Conservation (phyloP, 2,113 vertebrate species). For the Rattus norvegicus region DNA sequence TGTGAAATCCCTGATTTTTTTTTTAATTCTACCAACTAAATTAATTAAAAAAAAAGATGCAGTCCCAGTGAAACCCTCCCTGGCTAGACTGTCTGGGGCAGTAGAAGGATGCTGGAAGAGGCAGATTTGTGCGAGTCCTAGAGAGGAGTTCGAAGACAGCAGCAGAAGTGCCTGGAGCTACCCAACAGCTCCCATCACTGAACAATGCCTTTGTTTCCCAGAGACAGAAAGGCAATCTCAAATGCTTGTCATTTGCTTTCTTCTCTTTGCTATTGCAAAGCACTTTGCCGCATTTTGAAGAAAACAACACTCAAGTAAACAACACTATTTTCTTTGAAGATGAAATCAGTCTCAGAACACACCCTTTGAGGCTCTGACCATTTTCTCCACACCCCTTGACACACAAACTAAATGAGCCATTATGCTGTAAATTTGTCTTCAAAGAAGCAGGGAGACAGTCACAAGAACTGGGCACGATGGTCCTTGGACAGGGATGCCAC, state of each 20-base stretch:
- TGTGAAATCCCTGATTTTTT: constrained; percentile 72
- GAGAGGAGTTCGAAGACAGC: not conserved
- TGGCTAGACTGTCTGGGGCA: not conserved
- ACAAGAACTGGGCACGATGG: not conserved
- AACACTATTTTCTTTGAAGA: constrained; percentile 68
- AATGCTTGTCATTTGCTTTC: constrained; percentile 70
- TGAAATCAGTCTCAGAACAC: constrained; percentile 48
- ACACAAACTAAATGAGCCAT: not conserved
- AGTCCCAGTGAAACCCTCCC: not conserved
- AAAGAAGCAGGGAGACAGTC: not conserved
- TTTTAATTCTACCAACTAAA: constrained; percentile 70
- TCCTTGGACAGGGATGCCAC: not conserved
- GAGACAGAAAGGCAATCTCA: constrained; percentile 65
- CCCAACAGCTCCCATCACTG: constrained; percentile 7
- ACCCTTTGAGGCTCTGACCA: not conserved
- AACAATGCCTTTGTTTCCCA: constrained; percentile 66
- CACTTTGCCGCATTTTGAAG: constrained; percentile 68
- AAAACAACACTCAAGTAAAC: constrained; percentile 67
- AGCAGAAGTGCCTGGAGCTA: not conserved
- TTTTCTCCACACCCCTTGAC: not conserved
- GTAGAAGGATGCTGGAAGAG: not conserved
- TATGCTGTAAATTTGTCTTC: not conserved
- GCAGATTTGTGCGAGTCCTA: not conserved
- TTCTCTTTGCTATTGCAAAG: constrained; percentile 66
- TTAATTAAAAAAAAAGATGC: not conserved